Percentiles rank a stretch among this genome's conserved stretches.
Evolutionary conservation across 2,888 invertebrate genomes (phyloP).

Genomic region (Idaea aversata): DNA sequence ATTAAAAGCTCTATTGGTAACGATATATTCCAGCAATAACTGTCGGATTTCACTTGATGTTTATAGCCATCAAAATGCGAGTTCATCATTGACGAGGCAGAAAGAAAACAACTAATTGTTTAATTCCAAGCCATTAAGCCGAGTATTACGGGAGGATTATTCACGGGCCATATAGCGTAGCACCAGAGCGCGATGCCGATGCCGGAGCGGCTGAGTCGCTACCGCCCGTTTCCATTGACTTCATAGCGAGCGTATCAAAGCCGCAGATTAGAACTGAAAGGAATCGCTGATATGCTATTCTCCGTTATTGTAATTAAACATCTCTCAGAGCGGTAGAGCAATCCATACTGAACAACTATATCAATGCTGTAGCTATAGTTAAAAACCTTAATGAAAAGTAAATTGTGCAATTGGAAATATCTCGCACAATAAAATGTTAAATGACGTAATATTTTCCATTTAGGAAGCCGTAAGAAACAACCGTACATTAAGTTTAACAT

Average conservation of each 20-base stretch:
- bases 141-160: conserved; percentile 76
- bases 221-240: conserved; percentile 12
- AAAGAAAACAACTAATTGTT: conserved; percentile 79
- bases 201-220: conserved; percentile 33
- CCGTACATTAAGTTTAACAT: conserved; percentile 25
- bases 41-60: conserved; percentile 24
- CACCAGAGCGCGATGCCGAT: conserved; percentile 55
- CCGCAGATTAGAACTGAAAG: conserved; percentile 22
- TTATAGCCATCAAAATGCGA: conserved; percentile 41
- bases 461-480: conserved; percentile 24
- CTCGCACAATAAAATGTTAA: conserved; percentile 2
- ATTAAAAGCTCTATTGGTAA: conserved; percentile 20
- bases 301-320: conserved; percentile 4
- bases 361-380: not conserved
- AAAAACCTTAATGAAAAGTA: not conserved
- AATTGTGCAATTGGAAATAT: not conserved
- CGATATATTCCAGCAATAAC: conserved; percentile 6
- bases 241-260: not conserved
- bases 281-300: conserved; percentile 17
- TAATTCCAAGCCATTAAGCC: conserved; percentile 77
- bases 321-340: not conserved
- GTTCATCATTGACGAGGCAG: conserved; percentile 69
- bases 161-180: conserved; percentile 75
- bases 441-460: conserved; percentile 7
- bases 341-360: no score